These are phyloP conservation scores for Xestoiulus laeticollis DNA, from an alignment of 2,888 invertebrate species.

Conservation along the genomic window DNA sequence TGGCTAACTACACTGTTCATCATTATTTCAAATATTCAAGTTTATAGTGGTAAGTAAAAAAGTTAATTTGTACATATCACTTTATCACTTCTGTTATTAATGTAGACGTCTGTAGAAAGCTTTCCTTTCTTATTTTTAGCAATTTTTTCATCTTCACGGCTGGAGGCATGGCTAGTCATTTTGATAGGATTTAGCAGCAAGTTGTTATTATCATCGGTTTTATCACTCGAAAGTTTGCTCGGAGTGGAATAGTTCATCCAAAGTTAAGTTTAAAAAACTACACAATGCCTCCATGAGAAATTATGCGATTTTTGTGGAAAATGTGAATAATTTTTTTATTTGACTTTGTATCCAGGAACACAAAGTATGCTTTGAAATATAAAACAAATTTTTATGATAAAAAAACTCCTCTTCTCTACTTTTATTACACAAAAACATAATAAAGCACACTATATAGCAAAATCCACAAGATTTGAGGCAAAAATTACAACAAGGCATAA, in stretches of 20 bases:
- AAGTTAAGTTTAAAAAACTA: background rate
- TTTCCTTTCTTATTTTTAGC: background rate
- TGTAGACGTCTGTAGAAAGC: background rate
- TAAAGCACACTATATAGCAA: background rate
- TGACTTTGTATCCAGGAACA: too few relatives aligned
- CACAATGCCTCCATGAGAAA: too few relatives aligned
- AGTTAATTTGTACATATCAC: background rate
- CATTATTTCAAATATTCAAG: constrained; percentile 50
- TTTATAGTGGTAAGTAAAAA: constrained; percentile 46
- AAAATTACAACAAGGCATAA: background rate
- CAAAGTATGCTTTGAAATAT: background rate
- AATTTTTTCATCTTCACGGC: background rate
- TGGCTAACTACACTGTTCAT: constrained; percentile 51
- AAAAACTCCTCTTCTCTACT: background rate
- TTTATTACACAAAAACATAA: background rate
- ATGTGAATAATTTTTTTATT: too few relatives aligned
- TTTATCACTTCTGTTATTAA: background rate
- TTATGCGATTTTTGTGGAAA: too few relatives aligned
- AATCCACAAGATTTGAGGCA: background rate
- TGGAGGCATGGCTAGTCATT: constrained; percentile 36
- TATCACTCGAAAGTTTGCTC: background rate
- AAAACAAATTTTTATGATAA: background rate
- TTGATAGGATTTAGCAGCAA: constrained; percentile 12
- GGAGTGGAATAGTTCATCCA: background rate
- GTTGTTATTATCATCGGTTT: background rate